Base-by-base conservation (phyloP, 2,113 vertebrate genomes). In the Deroptyus accipitrinus region DNA sequence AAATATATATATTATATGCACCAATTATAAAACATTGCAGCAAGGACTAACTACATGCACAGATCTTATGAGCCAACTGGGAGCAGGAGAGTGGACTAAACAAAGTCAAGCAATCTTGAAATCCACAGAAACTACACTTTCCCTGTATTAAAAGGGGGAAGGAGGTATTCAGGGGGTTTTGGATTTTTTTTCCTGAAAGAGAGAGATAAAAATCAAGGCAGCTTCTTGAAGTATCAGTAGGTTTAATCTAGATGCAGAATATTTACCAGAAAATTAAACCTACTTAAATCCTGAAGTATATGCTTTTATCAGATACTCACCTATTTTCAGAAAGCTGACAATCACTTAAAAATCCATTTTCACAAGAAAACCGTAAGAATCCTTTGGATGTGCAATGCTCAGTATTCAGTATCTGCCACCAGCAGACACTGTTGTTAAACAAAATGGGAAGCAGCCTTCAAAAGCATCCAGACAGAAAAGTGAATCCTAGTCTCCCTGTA, bases 11-110 rank as follows among this genome's bases (percentile, higher is more conserved):
- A 92, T 77, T 89, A 93, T 80, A 90, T 0, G 1, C 52, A 82
- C 90, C 92, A 94, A 94, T 96, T 96, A 94, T 23, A 94, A 97
- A 95, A 92, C 74, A 95, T 13, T 91, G 86, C 64, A 90, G 81
- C 51, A 86, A 92, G 84, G 68, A 88, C 96, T 90, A 96, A 96
- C 81, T 91, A 59, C 75, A 76, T 51, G 88, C 84, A 83, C 81
- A 95, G 91, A 82, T 69, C 74, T 90, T 95, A 95, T 0, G 49
- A 88, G 84, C 59, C 86, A 78, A 86, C 39, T 83, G 94, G 93
- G 86, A 95, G 69, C 49, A 94, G 52, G 75, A 59, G 0, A 57
- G 67, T 28, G 84, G 68, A 89, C 59, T 85, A 81, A 94, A 95
- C 77, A 92, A 91, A 97, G 90, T 49, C 51, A 94, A 95, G 64